Evolutionary conservation across 2,797 vertebrate species (phyloP).

Genomic region (Phoeniculus purpureus): DNA sequence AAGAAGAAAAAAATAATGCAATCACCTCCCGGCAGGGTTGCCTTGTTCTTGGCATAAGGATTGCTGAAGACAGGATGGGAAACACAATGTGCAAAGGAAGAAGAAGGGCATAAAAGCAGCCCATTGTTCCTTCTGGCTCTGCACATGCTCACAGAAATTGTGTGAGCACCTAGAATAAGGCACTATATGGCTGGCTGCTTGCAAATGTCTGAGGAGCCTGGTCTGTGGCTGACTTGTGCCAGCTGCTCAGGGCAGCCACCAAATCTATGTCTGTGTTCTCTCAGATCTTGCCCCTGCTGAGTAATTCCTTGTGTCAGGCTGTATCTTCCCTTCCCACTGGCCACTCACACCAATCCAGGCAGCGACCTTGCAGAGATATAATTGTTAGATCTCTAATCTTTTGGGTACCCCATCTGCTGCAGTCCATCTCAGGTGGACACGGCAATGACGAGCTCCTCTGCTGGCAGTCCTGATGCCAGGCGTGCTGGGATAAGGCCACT

Average conservation of each 20-base stretch:
- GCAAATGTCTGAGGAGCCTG: neutral
- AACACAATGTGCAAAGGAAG: neutral
- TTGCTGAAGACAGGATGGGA: slow-evolving; percentile 20
- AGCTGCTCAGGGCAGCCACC: neutral
- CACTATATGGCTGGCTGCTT: neutral
- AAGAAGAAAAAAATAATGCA: slow-evolving; percentile 35
- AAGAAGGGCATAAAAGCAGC: neutral
- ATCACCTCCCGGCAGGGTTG: slow-evolving; percentile 34
- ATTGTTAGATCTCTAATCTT: neutral
- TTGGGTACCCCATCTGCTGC: neutral
- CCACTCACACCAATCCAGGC: neutral
- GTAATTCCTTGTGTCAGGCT: neutral
- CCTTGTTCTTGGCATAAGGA: slow-evolving; percentile 9
- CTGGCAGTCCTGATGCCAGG: neutral
- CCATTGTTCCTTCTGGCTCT: neutral
- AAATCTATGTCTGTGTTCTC: neutral
- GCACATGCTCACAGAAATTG: accelerated
- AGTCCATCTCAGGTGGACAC: neutral
- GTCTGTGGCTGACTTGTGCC: neutral
- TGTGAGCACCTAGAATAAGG: neutral
- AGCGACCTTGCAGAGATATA: neutral
- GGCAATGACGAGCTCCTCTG: neutral
- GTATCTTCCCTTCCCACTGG: neutral
- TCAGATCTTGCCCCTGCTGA: neutral
- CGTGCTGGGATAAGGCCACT: neutral